A percentile compares a stretch with the other conserved stretches of the same genome.
These are phyloP conservation scores for Diadumene lineata DNA, from an alignment of 92 coral and sea anemone species.

Conservation along the genomic window DNA sequence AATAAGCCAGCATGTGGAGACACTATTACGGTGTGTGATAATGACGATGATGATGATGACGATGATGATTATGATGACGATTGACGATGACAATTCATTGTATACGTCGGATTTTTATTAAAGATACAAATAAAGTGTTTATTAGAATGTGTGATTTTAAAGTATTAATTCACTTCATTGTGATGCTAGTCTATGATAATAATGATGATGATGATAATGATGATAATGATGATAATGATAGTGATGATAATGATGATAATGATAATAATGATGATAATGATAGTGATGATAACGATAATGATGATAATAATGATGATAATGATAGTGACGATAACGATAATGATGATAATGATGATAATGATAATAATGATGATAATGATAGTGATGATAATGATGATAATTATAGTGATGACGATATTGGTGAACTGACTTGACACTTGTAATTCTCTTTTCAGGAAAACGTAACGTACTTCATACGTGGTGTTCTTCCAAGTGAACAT, in stretches of 20 bases:
- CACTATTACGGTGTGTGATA: conserved; percentile 30
- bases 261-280: background rate
- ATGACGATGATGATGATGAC: background rate
- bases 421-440: background rate
- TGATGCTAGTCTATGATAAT: too few relatives aligned
- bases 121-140: too few relatives aligned
- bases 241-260: background rate
- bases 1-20: conserved; percentile 1
- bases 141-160: too few relatives aligned
- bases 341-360: background rate
- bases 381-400: background rate
- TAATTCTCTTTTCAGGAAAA: conserved; percentile 7
- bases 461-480: conserved; percentile 13
- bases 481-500: conserved; percentile 45
- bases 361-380: background rate
- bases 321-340: background rate
- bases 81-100: too few relatives aligned
- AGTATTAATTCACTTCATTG: too few relatives aligned
- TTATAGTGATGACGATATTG: background rate
- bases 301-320: background rate
- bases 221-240: background rate
- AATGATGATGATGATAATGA: too few relatives aligned
- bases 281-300: background rate
- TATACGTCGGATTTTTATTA: too few relatives aligned
- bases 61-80: background rate